These are phyloP conservation scores for Dolichopus griseipennis DNA, from an alignment of 2,888 invertebrate genomes.

Conservation along the genomic window DNA sequence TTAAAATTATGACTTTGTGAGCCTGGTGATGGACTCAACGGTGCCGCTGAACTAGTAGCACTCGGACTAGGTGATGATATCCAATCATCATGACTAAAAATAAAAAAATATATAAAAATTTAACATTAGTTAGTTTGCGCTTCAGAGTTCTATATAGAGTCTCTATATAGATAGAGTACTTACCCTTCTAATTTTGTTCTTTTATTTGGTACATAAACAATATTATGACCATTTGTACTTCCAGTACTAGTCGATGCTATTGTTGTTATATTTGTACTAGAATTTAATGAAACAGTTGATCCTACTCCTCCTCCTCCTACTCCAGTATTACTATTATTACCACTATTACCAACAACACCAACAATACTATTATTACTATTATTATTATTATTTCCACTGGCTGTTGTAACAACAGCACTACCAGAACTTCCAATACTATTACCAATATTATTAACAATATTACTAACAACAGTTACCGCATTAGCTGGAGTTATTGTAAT, in stretches of 20 bases:
- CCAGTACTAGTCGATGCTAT: slow-evolving; percentile 28
- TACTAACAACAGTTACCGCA: neutral
- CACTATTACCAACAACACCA: neutral
- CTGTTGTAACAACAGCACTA: neutral
- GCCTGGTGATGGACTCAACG: slow-evolving; percentile 60
- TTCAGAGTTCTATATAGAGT: neutral
- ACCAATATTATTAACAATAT: neutral
- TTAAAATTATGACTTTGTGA: slow-evolving; percentile 46
- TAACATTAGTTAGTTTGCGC: neutral
- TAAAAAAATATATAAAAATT: slow-evolving; percentile 7
- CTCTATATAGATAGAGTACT: slow-evolving; percentile 21
- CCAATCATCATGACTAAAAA: slow-evolving; percentile 50
- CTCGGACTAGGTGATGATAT: slow-evolving; percentile 53
- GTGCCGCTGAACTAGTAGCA: slow-evolving; percentile 49
- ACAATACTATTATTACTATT: neutral
- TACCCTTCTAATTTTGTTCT: slow-evolving; percentile 45
- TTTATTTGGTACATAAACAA: slow-evolving; percentile 44
- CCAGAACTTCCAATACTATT: neutral
- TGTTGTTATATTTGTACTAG: slow-evolving; percentile 11
- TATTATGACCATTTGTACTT: slow-evolving; percentile 41
- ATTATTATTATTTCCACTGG: neutral
- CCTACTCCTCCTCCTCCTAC: too few species aligned
- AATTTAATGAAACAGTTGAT: neutral
- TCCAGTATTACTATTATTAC: neutral
- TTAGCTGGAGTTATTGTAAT: slow-evolving; percentile 27